Base-by-base conservation (phyloP, 2,797 vertebrate genomes). In the Sebastes cheni region DNA sequence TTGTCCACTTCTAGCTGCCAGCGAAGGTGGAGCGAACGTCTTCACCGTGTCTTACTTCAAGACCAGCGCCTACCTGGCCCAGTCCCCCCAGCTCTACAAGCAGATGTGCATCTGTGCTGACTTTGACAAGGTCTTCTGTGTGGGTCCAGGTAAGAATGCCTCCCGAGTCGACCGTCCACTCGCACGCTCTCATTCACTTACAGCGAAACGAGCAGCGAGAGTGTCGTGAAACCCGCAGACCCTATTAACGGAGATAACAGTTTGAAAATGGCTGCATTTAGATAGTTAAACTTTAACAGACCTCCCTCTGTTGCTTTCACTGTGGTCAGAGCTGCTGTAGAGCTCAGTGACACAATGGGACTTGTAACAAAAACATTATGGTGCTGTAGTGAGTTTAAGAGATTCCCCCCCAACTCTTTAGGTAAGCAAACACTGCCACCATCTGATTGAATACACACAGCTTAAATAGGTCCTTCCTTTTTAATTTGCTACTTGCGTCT, bases 21-120 rank as follows among this genome's bases (percentile, higher is more conserved):
- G 99, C 64, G 99, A 99, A 93, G 98, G 98, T 79, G 99, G 99
- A 72, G 98, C 99, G 80, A 99, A 99, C 78, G 99, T 99, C 80
- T 99, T 99, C 94, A 99, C 98, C 0, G 98, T 99, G 78, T 99
- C 99, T 4, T 99, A 99, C 96, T 99, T 99, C 89, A 99, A 99
- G 92, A 99, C 96, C 91, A 99, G 97, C 86, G 99, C 99, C 83
- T 99, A 99, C 91, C 95, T 99, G 91, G 99, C 99, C 92, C 98
- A 99, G 94, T 99, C 99, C 36, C 99, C 99, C 14, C 98, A 99
- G 90, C 97, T 99, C 56, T 99, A 99, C 95, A 99, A 99, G 95
- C 98, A 99, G 94, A 99, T 99, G 98, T 99, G 98, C 85, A 99
- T 99, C 92, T 99, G 98, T 85, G 98, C 97, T 79, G 99, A 99